These are phyloP conservation scores for Noturus placidus DNA, from an alignment of 2,113 vertebrate genomes.

Conservation along the genomic window DNA sequence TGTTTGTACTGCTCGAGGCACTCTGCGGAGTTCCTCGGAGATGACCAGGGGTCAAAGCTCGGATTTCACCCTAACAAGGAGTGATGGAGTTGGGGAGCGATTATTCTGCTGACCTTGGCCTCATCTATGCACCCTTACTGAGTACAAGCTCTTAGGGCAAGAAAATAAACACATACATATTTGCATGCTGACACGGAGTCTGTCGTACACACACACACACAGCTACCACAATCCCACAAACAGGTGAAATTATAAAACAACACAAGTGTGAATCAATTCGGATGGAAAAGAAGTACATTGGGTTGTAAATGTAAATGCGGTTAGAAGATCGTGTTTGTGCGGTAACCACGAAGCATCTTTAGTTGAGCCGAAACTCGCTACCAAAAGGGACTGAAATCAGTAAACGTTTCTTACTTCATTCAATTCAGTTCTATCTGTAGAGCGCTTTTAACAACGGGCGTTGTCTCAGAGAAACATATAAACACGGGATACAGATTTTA, in stretches of 20 bases:
- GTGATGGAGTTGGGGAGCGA: not conserved
- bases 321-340: too few relatives aligned
- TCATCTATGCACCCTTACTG: not conserved
- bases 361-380: too few relatives aligned
- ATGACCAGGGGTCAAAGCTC: not conserved
- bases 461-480: too few relatives aligned
- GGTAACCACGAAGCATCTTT: too few relatives aligned
- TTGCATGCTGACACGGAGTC: not conserved
- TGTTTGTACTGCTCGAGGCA: not conserved
- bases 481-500: too few relatives aligned
- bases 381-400: too few relatives aligned
- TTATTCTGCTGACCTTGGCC: not conserved
- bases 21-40: not conserved
- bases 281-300: not conserved
- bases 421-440: too few relatives aligned
- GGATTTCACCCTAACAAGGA: constrained; percentile 9
- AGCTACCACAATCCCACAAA: too few relatives aligned
- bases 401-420: too few relatives aligned
- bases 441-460: too few relatives aligned
- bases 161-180: not conserved
- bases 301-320: not conserved
- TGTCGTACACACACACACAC: not conserved
- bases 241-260: not conserved
- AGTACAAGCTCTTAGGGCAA: not conserved
- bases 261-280: not conserved